phyloP scores from a whole-genome alignment of 1,140 invertebrate genomes.

The Conus betulinus region DNA sequence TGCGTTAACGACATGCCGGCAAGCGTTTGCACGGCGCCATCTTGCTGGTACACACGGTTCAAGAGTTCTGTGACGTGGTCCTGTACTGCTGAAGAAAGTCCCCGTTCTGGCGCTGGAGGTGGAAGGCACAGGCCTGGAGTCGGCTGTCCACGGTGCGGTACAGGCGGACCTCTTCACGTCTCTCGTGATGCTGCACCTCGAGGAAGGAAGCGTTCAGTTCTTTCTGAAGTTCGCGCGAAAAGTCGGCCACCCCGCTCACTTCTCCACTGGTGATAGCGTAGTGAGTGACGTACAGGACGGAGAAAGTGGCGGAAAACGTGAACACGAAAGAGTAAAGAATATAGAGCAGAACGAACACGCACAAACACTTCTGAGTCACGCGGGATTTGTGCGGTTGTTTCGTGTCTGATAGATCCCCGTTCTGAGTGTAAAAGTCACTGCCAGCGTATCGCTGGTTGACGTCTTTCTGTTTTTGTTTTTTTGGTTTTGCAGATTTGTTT shows the following conservation, averaged over 20 bases:
- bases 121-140: conserved; percentile 57
- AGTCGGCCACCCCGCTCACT: conserved; percentile 53
- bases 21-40: conserved; percentile 48
- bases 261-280: conserved; percentile 43
- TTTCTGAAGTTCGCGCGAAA: conserved; percentile 47
- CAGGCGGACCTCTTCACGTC: conserved; percentile 48
- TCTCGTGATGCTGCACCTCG: conserved; percentile 57
- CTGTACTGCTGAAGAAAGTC: conserved; percentile 46
- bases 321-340: conserved; percentile 63
- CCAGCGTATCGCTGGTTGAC: background rate
- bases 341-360: conserved; percentile 57
- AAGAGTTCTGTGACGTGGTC: conserved; percentile 45
- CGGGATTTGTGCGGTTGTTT: conserved; percentile 2
- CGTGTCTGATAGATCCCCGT: background rate
- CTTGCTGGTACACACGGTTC: conserved; percentile 47
- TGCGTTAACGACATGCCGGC: conserved; percentile 49
- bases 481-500: conserved; percentile 25
- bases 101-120: conserved; percentile 54
- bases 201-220: conserved; percentile 48
- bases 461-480: conserved; percentile 40
- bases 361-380: conserved; percentile 46
- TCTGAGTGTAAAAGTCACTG: background rate
- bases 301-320: conserved; percentile 61
- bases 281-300: conserved; percentile 59
- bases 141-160: conserved; percentile 54